Base-by-base conservation (phyloP, 2,888 invertebrate species). In the Acleris literana region DNA sequence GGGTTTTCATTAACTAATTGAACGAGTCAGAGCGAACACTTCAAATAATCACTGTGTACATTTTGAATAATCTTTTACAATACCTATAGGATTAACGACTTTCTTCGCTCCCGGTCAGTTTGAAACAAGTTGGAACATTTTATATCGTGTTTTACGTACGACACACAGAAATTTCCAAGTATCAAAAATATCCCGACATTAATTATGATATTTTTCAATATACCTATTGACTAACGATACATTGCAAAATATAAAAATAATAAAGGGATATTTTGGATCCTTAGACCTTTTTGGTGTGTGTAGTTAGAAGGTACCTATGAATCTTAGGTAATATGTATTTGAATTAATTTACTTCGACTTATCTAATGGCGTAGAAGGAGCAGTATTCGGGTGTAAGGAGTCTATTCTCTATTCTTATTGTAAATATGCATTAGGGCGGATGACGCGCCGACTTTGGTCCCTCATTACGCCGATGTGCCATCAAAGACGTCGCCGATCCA, bases 341-440 rank as follows among this genome's bases (percentile, higher is more conserved):
- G 39, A 61, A 62, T 64, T 76, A 76, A 71, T 76, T 75, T 68
- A 70, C 69, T 71, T 70, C 68, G 74, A 76, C 71, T 73, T 76
- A 78, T 80, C 81, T 79, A 85, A 84, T 82, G 80, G 76, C 72
- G 74, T 73, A 80, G 75, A 80, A 84, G 74, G 77, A 80, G 76
- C 74, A 78, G 64, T 76, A 76, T 76, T 77, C 74, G 76, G 76
- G 74, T 54, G 33, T 46, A 43, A 75, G 73, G 73, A 74, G 77
- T 77, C 74, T 74, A 77, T 74, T 72, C 72, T 71, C 69, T 73
- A 70, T 72, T 76, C 79, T 80, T 82, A 82, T 86, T 86, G 88
- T 88, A 84, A 85, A 87, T 87, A 88, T 88, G 86, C 86, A 87
- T 85, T 86, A 85, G 83, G 79, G 83, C 79, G 83, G 77, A 85